Percentiles rank a stretch among this genome's conserved stretches.
Conservation (phyloP, 2,888 invertebrate species). For the Nysson spinosus region DNA sequence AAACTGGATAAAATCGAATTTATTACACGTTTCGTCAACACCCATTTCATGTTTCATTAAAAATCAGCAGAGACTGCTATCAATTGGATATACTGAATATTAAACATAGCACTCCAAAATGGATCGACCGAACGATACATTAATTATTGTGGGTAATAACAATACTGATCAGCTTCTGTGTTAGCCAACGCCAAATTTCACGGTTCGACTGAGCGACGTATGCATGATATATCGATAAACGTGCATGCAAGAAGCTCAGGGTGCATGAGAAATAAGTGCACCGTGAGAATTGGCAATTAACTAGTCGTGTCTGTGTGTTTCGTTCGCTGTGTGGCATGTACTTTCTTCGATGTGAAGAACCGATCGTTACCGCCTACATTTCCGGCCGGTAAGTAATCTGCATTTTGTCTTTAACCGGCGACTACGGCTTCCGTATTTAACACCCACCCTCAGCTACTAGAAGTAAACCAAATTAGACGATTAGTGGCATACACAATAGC, state of each 20-base stretch:
- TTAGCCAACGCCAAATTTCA: constrained; percentile 21
- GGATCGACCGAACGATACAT: background rate
- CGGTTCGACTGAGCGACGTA: constrained; percentile 23
- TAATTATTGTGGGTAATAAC: constrained; percentile 4
- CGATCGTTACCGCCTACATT: constrained; percentile 52
- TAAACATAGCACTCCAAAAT: too few species aligned
- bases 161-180: constrained; percentile 23
- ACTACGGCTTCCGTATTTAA: constrained; percentile 54
- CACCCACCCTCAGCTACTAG: constrained; percentile 50
- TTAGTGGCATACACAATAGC: constrained; percentile 42
- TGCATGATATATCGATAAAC: constrained; percentile 1
- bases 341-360: constrained; percentile 49
- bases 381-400: constrained; percentile 62
- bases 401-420: constrained; percentile 49
- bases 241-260: constrained; percentile 1
- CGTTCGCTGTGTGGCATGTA: constrained; percentile 60
- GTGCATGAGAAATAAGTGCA: constrained; percentile 1
- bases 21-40: too few species aligned
- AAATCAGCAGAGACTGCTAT: too few species aligned
- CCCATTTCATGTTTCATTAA: too few species aligned
- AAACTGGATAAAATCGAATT: too few species aligned
- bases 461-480: constrained; percentile 36
- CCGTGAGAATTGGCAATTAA: constrained; percentile 36
- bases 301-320: constrained; percentile 10
- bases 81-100: too few species aligned